Conservation (phyloP, 2,113 vertebrate genomes). For the Dinomys branickii region DNA sequence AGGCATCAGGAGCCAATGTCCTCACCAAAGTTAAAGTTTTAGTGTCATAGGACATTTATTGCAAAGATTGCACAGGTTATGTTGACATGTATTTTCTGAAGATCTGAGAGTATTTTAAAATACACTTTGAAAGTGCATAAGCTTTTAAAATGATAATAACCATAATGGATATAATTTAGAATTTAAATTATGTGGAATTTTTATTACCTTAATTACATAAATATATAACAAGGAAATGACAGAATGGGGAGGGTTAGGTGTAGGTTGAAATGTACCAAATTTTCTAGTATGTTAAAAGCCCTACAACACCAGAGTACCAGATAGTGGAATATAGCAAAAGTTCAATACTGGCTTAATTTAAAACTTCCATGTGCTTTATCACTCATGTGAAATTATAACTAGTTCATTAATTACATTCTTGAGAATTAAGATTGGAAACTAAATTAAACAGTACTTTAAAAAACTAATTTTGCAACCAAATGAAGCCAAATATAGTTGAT, state of each 20-base stretch:
- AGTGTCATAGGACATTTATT: not conserved
- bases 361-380: slow-evolving; percentile 71
- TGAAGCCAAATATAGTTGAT: slow-evolving; percentile 73
- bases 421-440: slow-evolving; percentile 65
- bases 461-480: slow-evolving; percentile 78
- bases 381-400: slow-evolving; percentile 75
- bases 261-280: not conserved
- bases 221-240: not conserved
- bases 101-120: not conserved
- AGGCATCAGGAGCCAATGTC: not conserved
- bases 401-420: slow-evolving; percentile 77
- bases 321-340: not conserved
- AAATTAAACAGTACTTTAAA: slow-evolving; percentile 74
- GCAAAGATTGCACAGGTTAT: not conserved
- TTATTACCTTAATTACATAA: not conserved
- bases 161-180: not conserved
- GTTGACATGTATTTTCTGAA: not conserved
- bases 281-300: not conserved
- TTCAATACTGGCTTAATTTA: slow-evolving; percentile 72
- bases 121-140: not conserved
- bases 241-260: rapidly evolving
- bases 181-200: slow-evolving; percentile 25
- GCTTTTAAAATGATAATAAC: not conserved
- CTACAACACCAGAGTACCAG: not conserved
- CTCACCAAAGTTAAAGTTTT: not conserved